Evolutionary conservation across 1,140 invertebrate genomes (phyloP), one percentile per base, ranked within the genome.

Genomic region (Calycopis cecrops): DNA sequence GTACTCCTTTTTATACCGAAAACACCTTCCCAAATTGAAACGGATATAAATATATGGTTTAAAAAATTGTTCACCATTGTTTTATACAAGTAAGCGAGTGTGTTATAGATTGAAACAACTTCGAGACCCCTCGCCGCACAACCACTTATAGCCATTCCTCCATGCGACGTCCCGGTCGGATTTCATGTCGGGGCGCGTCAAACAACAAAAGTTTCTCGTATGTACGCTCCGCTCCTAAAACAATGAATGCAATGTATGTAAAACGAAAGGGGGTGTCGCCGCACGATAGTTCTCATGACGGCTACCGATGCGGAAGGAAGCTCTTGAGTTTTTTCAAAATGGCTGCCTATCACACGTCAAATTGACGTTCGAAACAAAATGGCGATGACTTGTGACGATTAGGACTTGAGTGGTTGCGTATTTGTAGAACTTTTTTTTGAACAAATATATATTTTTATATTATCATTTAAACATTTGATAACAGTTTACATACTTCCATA

Each of bases 171-270:
- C 48, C 62, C 63, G 62, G 62, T 69, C 62, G 65, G 60, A 69
- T 78, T 77, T 71, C 67, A 65, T 72, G 63, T 60, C 62, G 59
- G 65, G 75, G 62, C 61, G 60, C 71, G 71, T 70, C 71, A 67
- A 79, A 85, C 68, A 80, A 77, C 82, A 82, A 80, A 83, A 80
- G 72, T 79, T 76, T 69, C 72, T 72, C 69, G 69, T 80, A 84
- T 84, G 69, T 83, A 80, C 76, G 59, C 55, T 52, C 60, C 65
- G 63, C 70, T 72, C 61, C 71, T 81, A 86, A 85, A 86, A 86
- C 83, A 86, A 86, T 85, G 80, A 84, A 76, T 76, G 71, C 71
- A 72, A 80, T 83, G 76, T 83, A 86, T 86, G 83, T 83, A 84
- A 82, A 81, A 68, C 65, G 73, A 69, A 28, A 79, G 72, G 80